A percentile compares a stretch with the other conserved stretches of the same genome.
Conservation (phyloP, 2,888 invertebrate species). For the Gasteruption jaculator region DNA sequence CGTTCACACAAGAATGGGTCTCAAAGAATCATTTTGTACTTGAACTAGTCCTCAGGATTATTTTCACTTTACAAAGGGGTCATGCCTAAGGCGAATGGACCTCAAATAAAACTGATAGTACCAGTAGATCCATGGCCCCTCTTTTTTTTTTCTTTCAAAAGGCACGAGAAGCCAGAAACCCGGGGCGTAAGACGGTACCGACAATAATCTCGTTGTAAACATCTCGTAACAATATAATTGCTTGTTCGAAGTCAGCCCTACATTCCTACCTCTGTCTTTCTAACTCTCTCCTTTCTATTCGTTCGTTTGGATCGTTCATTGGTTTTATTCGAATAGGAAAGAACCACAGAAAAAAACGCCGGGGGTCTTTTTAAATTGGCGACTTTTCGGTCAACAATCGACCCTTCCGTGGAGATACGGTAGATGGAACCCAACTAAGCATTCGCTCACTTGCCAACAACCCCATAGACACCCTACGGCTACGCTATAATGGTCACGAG, state of each 20-base stretch:
- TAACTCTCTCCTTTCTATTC: not conserved
- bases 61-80: too few species aligned
- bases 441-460: conserved; percentile 25
- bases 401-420: conserved; percentile 49
- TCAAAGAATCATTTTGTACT: too few species aligned
- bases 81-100: too few species aligned
- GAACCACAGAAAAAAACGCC: conserved; percentile 33
- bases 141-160: too few species aligned
- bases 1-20: too few species aligned
- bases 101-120: conserved; percentile 45
- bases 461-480: conserved; percentile 42
- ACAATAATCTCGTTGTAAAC: conserved; percentile 52
- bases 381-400: conserved; percentile 53
- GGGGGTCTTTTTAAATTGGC: conserved; percentile 52
- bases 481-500: conserved; percentile 43
- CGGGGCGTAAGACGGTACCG: conserved; percentile 48
- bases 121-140: conserved; percentile 23
- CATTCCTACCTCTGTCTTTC: conserved; percentile 18
- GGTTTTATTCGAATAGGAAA: conserved; percentile 13
- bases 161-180: conserved; percentile 32
- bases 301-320: conserved; percentile 12
- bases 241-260: conserved; percentile 37
- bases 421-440: conserved; percentile 32
- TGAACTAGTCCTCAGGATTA: too few species aligned
- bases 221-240: conserved; percentile 52